Percentiles rank a stretch among this genome's conserved stretches.
Evolutionary conservation across 2,113 vertebrate species (phyloP).

Genomic region (Argyrosomus japonicus): DNA sequence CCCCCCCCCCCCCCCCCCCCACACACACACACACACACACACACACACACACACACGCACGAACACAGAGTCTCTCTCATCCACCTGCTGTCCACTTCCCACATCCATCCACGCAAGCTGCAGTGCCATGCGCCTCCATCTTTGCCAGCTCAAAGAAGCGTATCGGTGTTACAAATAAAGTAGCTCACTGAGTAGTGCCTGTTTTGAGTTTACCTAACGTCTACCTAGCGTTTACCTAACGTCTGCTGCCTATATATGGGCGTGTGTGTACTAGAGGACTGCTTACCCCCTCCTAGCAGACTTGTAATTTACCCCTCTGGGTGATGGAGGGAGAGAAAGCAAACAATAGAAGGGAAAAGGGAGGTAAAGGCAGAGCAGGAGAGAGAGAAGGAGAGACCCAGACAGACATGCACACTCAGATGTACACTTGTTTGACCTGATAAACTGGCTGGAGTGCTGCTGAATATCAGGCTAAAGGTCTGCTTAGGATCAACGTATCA

Average conservation of each 20-base stretch:
- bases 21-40: conserved; percentile 18
- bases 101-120: conserved; percentile 58
- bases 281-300: conserved; percentile 45
- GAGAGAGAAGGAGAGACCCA: conserved; percentile 34
- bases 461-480: conserved; percentile 48
- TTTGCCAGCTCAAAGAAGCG: conserved; percentile 74
- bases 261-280: conserved; percentile 39
- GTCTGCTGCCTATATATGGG: conserved; percentile 87
- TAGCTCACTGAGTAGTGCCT: conserved; percentile 72
- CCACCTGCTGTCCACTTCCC: conserved; percentile 65
- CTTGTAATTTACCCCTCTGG: conserved; percentile 63
- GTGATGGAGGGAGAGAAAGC: conserved; percentile 37
- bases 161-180: conserved; percentile 79
- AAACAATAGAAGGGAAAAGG: conserved; percentile 24
- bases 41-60: background rate
- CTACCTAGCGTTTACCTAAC: conserved; percentile 86
- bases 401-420: conserved; percentile 30
- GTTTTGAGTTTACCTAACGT: conserved; percentile 85
- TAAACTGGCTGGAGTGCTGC: conserved; percentile 48
- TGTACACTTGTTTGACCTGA: conserved; percentile 40
- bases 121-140: conserved; percentile 18
- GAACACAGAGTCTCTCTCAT: conserved; percentile 39
- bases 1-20: too few relatives aligned
- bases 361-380: conserved; percentile 26
- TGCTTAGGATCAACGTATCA: conserved; percentile 26